Evolutionary conservation across 2,113 vertebrate species (phyloP).

Genomic region (Centropristis striata): DNA sequence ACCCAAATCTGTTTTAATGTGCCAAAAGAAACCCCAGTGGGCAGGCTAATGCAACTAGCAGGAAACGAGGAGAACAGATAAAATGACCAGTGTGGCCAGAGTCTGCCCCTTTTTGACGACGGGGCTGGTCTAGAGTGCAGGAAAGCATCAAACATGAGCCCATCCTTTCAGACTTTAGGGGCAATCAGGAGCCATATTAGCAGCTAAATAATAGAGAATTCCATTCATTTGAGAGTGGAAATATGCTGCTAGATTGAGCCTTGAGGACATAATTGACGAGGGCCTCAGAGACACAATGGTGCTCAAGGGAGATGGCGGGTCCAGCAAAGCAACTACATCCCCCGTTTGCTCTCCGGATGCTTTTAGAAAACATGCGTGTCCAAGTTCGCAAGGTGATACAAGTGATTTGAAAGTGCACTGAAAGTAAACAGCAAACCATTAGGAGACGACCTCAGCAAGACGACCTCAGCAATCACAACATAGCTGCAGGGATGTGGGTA

Average conservation of each 20-base stretch:
- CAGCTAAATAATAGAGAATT: slow-evolving; percentile 75
- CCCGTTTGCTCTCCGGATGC: slow-evolving; percentile 31
- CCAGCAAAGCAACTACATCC: slow-evolving; percentile 19
- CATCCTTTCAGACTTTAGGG: slow-evolving; percentile 60
- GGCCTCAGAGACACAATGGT: slow-evolving; percentile 14
- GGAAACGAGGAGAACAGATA: slow-evolving; percentile 77
- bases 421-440: slow-evolving; percentile 63
- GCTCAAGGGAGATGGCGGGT: not conserved
- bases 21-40: slow-evolving; percentile 81
- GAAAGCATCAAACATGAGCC: slow-evolving; percentile 62
- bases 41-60: slow-evolving; percentile 81
- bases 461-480: slow-evolving; percentile 49
- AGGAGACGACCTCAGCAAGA: slow-evolving; percentile 51
- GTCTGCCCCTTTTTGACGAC: slow-evolving; percentile 39
- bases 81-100: slow-evolving; percentile 74
- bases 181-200: slow-evolving; percentile 63
- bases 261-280: slow-evolving; percentile 62
- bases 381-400: slow-evolving; percentile 47
- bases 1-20: slow-evolving; percentile 85
- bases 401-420: slow-evolving; percentile 55
- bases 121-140: slow-evolving; percentile 66
- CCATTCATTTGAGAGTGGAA: slow-evolving; percentile 64
- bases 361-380: slow-evolving; percentile 50
- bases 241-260: slow-evolving; percentile 43
- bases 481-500: slow-evolving; percentile 60